Evolutionary conservation across 2,797 vertebrate species (phyloP).

Genomic region (Decapterus maruadsi): DNA sequence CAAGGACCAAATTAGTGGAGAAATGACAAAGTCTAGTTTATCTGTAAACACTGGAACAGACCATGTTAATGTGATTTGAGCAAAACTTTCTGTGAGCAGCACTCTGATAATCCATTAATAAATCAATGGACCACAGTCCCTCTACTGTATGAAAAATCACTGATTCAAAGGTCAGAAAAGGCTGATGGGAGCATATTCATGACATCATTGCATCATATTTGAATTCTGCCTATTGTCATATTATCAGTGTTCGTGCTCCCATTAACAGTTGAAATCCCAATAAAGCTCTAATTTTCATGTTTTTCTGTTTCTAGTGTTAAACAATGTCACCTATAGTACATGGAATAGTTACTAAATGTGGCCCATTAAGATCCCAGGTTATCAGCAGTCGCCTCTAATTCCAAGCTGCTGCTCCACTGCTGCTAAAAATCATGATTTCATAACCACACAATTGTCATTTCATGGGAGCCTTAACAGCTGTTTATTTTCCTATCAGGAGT

Average conservation of each 20-base stretch:
- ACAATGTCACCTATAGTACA: background rate
- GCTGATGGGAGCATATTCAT: background rate
- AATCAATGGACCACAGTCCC: too few species aligned
- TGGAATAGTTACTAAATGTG: background rate
- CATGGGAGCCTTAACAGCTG: background rate
- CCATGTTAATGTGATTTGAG: background rate
- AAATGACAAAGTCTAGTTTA: slow-evolving; percentile 7
- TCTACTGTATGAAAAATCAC: too few species aligned
- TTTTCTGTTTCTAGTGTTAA: background rate
- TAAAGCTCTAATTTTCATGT: background rate
- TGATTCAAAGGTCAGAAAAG: too few species aligned
- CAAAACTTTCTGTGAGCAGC: too few species aligned
- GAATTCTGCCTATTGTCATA: background rate
- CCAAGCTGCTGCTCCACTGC: background rate
- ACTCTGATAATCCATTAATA: too few species aligned
- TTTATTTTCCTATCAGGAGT: background rate
- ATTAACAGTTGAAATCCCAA: background rate
- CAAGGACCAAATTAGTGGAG: background rate
- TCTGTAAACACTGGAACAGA: background rate
- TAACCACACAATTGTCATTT: background rate
- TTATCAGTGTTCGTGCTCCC: background rate
- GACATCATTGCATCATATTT: background rate
- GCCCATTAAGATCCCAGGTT: background rate
- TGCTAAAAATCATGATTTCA: background rate
- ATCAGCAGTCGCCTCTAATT: background rate